Base-by-base conservation (phyloP, 2,797 vertebrate species). In the Chelidonichthys spinosus region DNA sequence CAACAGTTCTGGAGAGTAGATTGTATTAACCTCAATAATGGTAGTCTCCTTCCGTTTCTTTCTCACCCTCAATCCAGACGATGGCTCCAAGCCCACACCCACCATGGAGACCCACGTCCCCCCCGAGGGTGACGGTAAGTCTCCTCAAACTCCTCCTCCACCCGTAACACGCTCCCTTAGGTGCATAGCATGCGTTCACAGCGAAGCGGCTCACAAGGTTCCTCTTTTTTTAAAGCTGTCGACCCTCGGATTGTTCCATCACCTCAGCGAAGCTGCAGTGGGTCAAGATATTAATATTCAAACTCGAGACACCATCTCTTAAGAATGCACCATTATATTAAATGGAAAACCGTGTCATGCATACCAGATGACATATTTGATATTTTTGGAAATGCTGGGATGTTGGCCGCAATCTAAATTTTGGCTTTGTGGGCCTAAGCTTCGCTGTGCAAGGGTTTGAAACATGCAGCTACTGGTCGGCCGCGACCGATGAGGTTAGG, bases 1-100 rank as follows among this genome's bases (percentile, higher is more conserved):
- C 97, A 99, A 99, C 95, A 97, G 94, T 99, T 95, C 96, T 98
- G 97, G 96, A 99, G 98, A 98, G 98, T 99, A 99, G 98, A 99
- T 99, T 96, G 97, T 98, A 99, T 99, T 99, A 98, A 99, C 97
- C 98, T 99, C 97, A 98, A 98, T 99, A 99, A 99, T 99, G 96
- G 97, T 97, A 99, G 98, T 99, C 93, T 99, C 98, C 94, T 99
- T 99, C 97, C 98, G 95, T 90, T 99, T 99, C 94, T 99, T 99
- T 97, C 95, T 99, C 95, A 99, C 97, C 54, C 97, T 99, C 78
- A 99, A 99, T 94, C 98, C 98, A 99, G 98, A 99, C 90, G 98
- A 99, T 0, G 98, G 97, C 83, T 98, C 95, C 67, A 99, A 97
- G 91, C 96, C 98, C 13, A 99, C 98, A 0, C 97, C 98, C 85